Evolutionary conservation across 2,797 vertebrate genomes (phyloP).

Genomic region (Enteromius viviparus): DNA sequence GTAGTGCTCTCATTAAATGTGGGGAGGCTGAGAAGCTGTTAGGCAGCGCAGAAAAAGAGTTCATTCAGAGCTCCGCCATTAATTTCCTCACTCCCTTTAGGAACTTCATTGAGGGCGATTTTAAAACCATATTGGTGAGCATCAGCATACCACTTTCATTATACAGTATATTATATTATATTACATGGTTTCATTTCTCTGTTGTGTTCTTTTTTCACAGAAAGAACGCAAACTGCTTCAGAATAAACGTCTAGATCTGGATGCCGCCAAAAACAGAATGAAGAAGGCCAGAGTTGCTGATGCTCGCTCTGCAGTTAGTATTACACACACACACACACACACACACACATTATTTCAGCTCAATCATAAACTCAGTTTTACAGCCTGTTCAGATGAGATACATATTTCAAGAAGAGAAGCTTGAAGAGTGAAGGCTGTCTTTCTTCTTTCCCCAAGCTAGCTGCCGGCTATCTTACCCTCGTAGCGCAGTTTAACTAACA

Average conservation of each 20-base stretch:
- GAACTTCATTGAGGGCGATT: slow-evolving; percentile 92
- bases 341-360: slow-evolving; percentile 23
- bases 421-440: not conserved
- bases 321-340: not conserved
- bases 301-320: slow-evolving; percentile 88
- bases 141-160: slow-evolving; percentile 3
- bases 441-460: not conserved
- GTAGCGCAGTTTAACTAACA: not conserved
- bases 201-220: slow-evolving; percentile 67
- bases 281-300: slow-evolving; percentile 92
- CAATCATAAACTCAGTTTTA: slow-evolving; percentile 1
- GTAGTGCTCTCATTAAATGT: slow-evolving; percentile 89
- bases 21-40: slow-evolving; percentile 93
- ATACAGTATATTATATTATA: not conserved
- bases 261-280: slow-evolving; percentile 90
- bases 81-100: slow-evolving; percentile 93
- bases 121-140: slow-evolving; percentile 89
- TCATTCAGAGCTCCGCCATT: slow-evolving; percentile 89
- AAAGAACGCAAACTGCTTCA: slow-evolving; percentile 90
- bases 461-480: not conserved
- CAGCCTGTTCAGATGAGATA: not conserved
- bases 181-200: not conserved
- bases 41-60: slow-evolving; percentile 88
- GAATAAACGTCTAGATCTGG: slow-evolving; percentile 95
- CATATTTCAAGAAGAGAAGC: not conserved